phyloP scores from a whole-genome alignment of 2,888 invertebrate species.

The Acanthoscelides obtectus region DNA sequence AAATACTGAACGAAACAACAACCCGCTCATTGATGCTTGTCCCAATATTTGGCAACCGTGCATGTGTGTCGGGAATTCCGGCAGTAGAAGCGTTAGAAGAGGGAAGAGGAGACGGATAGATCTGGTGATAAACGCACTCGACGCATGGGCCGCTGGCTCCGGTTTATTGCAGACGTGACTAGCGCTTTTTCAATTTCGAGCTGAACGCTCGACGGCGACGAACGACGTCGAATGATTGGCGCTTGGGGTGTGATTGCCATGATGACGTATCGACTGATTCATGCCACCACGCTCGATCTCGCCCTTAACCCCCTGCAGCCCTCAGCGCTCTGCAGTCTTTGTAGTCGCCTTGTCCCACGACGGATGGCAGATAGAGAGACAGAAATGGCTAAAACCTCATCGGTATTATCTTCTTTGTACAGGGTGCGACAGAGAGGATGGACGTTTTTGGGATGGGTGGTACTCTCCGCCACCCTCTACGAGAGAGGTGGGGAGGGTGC shows the following conservation, averaged over 20 bases:
- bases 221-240: conserved; percentile 45
- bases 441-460: no score
- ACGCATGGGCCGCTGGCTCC: conserved; percentile 45
- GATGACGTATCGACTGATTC: conserved; percentile 48
- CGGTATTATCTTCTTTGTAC: no score
- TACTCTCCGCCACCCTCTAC: no score
- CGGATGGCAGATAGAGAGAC: no score
- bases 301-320: no score
- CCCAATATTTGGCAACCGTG: not conserved
- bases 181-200: conserved; percentile 51
- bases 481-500: no score
- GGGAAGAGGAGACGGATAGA: not conserved
- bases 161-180: conserved; percentile 50
- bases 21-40: no score
- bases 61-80: not conserved
- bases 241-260: conserved; percentile 50
- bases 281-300: conserved; percentile 10
- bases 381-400: no score
- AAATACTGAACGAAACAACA: no score
- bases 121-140: conserved; percentile 45
- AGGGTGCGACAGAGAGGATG: no score
- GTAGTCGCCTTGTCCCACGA: not conserved
- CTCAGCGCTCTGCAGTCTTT: no score
- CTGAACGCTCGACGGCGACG: conserved; percentile 21
- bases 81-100: not conserved